Percentiles rank a stretch among this genome's conserved stretches.
Conservation (phyloP, 2,797 vertebrate species). For the Pangasius krempfi region DNA sequence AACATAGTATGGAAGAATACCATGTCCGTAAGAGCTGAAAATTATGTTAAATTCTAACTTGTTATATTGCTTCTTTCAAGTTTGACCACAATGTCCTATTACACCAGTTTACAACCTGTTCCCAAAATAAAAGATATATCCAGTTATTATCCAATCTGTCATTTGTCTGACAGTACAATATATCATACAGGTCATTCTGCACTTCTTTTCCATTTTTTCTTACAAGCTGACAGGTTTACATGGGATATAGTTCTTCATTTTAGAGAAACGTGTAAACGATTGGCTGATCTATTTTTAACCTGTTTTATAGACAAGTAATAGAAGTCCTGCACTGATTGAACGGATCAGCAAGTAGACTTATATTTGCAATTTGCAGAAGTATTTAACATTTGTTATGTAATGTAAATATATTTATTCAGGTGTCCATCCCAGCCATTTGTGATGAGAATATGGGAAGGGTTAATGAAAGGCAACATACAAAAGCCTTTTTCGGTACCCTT, state of each 20-base stretch:
- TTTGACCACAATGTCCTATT: not conserved
- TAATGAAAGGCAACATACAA: conserved; percentile 37
- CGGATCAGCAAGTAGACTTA: not conserved
- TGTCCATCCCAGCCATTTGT: not conserved
- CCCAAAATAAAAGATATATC: not conserved
- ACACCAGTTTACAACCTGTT: not conserved
- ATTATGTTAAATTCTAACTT: not conserved
- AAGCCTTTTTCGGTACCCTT: conserved; percentile 54
- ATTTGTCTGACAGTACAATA: not conserved
- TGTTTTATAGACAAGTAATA: not conserved
- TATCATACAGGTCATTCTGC: conserved; percentile 3
- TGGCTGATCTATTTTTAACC: not conserved
- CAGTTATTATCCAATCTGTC: conserved; percentile 9
- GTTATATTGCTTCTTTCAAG: not conserved
- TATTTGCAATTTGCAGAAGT: not conserved
- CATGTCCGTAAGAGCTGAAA: not conserved
- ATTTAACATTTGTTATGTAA: not conserved
- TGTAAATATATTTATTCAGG: not conserved
- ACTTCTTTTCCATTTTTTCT: not conserved
- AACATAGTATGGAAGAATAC: no score
- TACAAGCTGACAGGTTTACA: conserved; percentile 13
- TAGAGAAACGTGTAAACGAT: conserved; percentile 4
- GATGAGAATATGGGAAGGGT: not conserved
- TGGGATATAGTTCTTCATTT: conserved; percentile 7
- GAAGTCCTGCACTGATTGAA: not conserved